Evolutionary conservation across 2,797 vertebrate species (phyloP), one percentile per base, ranked within the genome.

Genomic region (Cynopterus sphinx): DNA sequence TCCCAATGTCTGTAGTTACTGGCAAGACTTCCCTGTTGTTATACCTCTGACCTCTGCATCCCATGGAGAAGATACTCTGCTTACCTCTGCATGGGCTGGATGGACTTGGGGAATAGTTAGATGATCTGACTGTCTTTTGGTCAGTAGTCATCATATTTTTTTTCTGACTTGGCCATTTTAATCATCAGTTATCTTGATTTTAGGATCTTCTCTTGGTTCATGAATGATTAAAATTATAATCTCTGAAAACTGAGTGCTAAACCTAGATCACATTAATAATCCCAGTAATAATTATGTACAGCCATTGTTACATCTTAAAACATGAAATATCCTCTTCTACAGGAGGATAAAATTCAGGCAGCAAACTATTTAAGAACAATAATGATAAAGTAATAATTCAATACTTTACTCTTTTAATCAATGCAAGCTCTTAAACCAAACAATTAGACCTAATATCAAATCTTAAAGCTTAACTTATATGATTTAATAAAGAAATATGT

Each of bases 401-500:
- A n/a, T 49, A 63, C 4, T 53, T 89, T 21, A 71, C 75, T 71
- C 77, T 70, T 91, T 94, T 71, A 82, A 94, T 81, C 55, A 87
- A 53, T 81, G n/a, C 9, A 77, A 87, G 7, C 8, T 70, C 39
- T 78, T 83, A 78, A 82, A 65, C 9, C 19, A 79, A 95, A 46
- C 73, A 67, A 71, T 84, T 84, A 87, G 19, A 77, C 5, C 9
- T 10, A 61, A 70, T 26, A 61, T 10, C 86, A 21, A 92, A 70
- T 67, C 61, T 85, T 88, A 70, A 26, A 61, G 36, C n/a, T 96
- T 53, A 46, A 10, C 2, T 75, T 92, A 59, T 4, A n/a, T 49
- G 41, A 95, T 65, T 78, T 87, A 90, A 90, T 95, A 84, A 92
- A 83, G 74, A 70, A 77, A 75, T 17, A 86, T 78, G 89, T 61